A percentile compares a stretch with the other conserved stretches of the same genome.
Conservation (phyloP, 2,113 vertebrate species). For the Columbina picui region DNA sequence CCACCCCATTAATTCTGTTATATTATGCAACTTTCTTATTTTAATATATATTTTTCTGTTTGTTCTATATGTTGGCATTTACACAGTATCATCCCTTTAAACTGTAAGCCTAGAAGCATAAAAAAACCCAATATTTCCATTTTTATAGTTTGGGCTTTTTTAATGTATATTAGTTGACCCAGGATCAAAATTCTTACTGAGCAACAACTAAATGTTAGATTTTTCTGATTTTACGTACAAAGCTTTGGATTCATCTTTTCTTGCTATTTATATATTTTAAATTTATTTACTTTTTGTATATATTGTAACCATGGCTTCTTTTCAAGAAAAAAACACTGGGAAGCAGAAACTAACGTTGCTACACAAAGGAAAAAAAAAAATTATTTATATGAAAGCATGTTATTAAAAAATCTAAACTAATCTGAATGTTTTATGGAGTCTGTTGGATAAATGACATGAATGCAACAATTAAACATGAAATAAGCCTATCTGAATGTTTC, state of each 20-base stretch:
- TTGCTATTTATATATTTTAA: neutral
- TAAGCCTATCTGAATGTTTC: neutral
- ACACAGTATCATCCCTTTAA: neutral
- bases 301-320: accelerated
- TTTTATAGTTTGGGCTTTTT: neutral
- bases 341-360: neutral
- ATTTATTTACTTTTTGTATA: neutral
- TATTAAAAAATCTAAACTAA: neutral
- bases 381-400: neutral
- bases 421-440: neutral
- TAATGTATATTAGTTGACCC: neutral
- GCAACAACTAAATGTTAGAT: neutral
- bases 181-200: neutral
- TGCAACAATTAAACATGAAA: neutral
- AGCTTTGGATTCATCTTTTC: neutral
- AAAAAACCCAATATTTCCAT: neutral
- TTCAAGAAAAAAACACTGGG: neutral
- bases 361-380: neutral
- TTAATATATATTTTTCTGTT: neutral
- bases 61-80: neutral
- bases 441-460: neutral
- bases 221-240: neutral
- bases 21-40: neutral
- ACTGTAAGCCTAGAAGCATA: neutral
- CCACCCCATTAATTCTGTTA: neutral